Conservation (phyloP, 2,113 vertebrate species). For the Grantiella picta region DNA sequence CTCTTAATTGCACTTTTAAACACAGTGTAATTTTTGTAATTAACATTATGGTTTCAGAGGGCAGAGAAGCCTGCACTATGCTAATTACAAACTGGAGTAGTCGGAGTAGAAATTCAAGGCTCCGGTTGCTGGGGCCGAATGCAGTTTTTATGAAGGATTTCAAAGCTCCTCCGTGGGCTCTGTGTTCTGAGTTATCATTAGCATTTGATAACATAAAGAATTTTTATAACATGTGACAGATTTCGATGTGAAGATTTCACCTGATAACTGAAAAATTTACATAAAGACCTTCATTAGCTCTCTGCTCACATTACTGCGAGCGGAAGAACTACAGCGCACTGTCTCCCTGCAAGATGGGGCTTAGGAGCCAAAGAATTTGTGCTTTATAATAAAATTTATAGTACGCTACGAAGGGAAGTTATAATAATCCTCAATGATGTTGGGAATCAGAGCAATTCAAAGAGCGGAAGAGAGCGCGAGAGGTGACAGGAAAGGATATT, state of each 20-base stretch:
- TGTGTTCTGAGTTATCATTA: constrained; percentile 78
- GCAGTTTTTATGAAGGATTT: constrained; percentile 78
- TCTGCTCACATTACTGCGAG: constrained; percentile 68
- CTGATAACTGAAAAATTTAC: constrained; percentile 79
- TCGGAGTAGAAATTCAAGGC: constrained; percentile 71
- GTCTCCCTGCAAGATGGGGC: constrained; percentile 64
- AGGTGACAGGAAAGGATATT: constrained; percentile 56
- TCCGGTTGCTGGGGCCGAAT: constrained; percentile 67
- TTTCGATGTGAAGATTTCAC: constrained; percentile 76
- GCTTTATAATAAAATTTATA: constrained; percentile 76
- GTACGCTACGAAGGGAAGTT: constrained; percentile 63
- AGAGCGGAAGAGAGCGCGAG: background rate
- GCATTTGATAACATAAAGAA: constrained; percentile 80
- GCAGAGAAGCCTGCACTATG: constrained; percentile 79
- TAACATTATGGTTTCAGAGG: constrained; percentile 85
- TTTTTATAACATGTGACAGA: constrained; percentile 80
- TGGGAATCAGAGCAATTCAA: constrained; percentile 70
- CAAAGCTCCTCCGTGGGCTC: constrained; percentile 74
- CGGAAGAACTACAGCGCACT: constrained; percentile 58
- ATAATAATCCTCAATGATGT: constrained; percentile 73
- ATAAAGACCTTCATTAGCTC: constrained; percentile 80
- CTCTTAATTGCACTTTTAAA: constrained; percentile 85
- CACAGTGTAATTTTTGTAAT: constrained; percentile 86
- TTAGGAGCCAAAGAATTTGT: constrained; percentile 65
- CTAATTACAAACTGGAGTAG: constrained; percentile 77